A percentile compares a stretch with the other conserved stretches of the same genome.
These are phyloP conservation scores for Bombus balteatus DNA, from an alignment of 1,140 invertebrate genomes.

Conservation along the genomic window DNA sequence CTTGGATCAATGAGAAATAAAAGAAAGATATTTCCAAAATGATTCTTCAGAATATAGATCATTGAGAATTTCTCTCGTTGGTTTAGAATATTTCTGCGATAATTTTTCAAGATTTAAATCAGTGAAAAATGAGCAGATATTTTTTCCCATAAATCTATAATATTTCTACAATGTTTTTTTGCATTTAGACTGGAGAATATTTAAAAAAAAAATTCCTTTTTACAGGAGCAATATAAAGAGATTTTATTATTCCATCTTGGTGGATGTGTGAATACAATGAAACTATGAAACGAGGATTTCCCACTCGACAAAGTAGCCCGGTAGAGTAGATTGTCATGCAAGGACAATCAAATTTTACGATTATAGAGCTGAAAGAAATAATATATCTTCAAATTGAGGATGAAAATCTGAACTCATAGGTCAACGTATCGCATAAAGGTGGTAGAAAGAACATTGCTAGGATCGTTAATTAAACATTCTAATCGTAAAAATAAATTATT, in stretches of 20 bases:
- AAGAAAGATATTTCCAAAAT: no score
- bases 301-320: neutral
- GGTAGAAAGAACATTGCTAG: neutral
- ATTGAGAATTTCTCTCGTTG: no score
- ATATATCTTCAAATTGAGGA: neutral
- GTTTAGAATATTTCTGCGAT: no score
- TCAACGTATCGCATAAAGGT: neutral
- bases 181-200: no score
- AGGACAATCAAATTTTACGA: slow-evolving; percentile 7
- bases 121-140: neutral
- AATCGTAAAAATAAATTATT: no score
- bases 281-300: neutral
- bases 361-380: neutral
- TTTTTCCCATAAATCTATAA: no score
- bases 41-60: no score
- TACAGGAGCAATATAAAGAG: neutral
- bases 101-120: neutral
- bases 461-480: no score
- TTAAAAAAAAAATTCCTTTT: neutral
- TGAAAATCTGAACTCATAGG: neutral
- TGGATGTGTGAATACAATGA: neutral
- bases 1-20: no score
- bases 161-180: no score
- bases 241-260: neutral
- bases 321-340: neutral